Percentiles rank a stretch among this genome's conserved stretches.
Conservation (phyloP, 2,113 vertebrate genomes). For the Numida meleagris region DNA sequence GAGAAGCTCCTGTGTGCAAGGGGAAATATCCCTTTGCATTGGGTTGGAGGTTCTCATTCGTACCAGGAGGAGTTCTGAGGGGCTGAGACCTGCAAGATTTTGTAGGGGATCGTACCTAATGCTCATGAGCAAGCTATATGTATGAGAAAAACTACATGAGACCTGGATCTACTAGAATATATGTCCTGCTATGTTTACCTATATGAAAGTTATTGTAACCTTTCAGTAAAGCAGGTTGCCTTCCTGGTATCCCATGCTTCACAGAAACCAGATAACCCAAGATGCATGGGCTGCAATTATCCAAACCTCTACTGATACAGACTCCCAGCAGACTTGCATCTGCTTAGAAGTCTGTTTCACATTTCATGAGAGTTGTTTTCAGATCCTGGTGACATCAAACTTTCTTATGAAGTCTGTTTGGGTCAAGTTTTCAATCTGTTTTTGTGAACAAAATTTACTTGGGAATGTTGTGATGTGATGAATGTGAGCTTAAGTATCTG, state of each 20-base stretch:
- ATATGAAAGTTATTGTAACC: background rate
- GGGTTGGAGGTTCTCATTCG: background rate
- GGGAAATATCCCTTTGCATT: background rate
- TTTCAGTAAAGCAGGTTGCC: background rate
- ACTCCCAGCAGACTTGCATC: background rate
- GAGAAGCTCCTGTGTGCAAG: conserved; percentile 3
- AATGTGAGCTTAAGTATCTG: conserved; percentile 51
- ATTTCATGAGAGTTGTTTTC: conserved; percentile 39
- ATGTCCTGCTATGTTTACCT: background rate
- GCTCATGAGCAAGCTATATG: background rate
- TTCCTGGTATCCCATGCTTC: background rate
- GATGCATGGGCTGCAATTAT: background rate
- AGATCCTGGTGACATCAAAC: conserved; percentile 39
- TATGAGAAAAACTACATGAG: background rate
- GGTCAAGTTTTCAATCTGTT: conserved; percentile 60
- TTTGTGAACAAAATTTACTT: conserved; percentile 34
- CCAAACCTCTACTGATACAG: background rate
- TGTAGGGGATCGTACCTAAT: background rate
- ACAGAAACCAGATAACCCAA: background rate
- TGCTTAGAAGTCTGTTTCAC: conserved; percentile 14
- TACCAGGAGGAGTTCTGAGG: background rate
- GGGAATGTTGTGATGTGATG: background rate
- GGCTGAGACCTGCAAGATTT: background rate
- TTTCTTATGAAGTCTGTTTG: conserved; percentile 44
- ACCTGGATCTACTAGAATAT: background rate